A percentile compares a stretch with the other conserved stretches of the same genome.
Evolutionary conservation across 2,888 invertebrate genomes (phyloP).

Genomic region (Andricus quercusramuli): DNA sequence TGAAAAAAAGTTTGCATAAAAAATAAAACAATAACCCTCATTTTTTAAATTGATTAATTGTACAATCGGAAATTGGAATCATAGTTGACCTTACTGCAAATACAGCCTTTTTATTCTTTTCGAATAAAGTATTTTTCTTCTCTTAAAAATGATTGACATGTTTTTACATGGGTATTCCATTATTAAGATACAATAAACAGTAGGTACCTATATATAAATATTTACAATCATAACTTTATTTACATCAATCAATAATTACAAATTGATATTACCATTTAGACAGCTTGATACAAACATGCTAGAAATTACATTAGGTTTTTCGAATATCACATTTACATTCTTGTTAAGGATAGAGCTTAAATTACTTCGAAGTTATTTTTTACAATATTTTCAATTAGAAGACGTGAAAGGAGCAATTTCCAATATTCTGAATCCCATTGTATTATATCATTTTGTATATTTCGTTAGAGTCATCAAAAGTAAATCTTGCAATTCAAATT

Average conservation of each 20-base stretch:
- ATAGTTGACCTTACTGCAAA: neutral
- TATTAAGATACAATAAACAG: neutral
- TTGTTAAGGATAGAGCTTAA: neutral
- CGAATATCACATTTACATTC: neutral
- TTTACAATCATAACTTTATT: constrained; percentile 29
- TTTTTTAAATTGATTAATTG: too few species aligned
- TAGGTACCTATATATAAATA: neutral
- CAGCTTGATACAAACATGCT: neutral
- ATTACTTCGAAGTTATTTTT: neutral
- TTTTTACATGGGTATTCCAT: neutral
- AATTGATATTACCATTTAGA: constrained; percentile 6
- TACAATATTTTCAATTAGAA: neutral
- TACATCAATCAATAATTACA: constrained; percentile 22
- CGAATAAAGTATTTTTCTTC: neutral
- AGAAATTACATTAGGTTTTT: neutral
- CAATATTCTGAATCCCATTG: neutral
- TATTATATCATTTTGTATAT: neutral
- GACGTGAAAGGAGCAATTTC: neutral
- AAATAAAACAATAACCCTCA: too few species aligned
- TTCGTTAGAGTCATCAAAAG: too few species aligned
- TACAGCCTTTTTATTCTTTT: neutral
- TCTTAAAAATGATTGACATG: neutral
- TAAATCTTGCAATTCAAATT: too few species aligned
- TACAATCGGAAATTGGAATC: too few species aligned
- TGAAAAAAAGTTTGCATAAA: too few species aligned